Conservation (phyloP, 2,888 invertebrate genomes). For the Chymomyza amoena region DNA sequence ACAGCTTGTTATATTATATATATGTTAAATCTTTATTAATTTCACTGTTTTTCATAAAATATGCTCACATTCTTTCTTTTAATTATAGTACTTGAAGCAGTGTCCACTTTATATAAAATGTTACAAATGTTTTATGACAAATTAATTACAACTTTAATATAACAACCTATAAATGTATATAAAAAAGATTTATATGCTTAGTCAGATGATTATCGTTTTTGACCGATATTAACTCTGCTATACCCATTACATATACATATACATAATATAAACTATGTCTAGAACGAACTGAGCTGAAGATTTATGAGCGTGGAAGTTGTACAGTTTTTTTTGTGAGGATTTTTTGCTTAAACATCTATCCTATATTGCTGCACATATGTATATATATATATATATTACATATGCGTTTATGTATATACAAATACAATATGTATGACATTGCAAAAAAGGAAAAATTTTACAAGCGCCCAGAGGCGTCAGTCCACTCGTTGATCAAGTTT, state of each 20-base stretch:
- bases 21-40: constrained; percentile 35
- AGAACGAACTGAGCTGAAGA: not conserved
- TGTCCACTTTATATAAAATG: constrained; percentile 15
- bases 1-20: constrained; percentile 34
- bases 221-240: not conserved
- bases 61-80: constrained; percentile 24
- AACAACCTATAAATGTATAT: constrained; percentile 72
- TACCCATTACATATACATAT: constrained; percentile 26
- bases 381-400: not conserved
- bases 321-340: not conserved
- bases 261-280: constrained; percentile 45
- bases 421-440: constrained; percentile 53
- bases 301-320: not conserved
- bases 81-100: constrained; percentile 9
- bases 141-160: constrained; percentile 56
- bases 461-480: constrained; percentile 33
- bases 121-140: constrained; percentile 37
- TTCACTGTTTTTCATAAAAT: constrained; percentile 12
- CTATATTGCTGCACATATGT: not conserved
- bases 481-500: constrained; percentile 35
- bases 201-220: not conserved
- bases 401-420: constrained; percentile 28
- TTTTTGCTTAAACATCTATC: constrained; percentile 1
- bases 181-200: constrained; percentile 42
- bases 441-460: constrained; percentile 17